Base-by-base conservation (phyloP, 2,888 invertebrate genomes). In the Zhengitettix transpicula region DNA sequence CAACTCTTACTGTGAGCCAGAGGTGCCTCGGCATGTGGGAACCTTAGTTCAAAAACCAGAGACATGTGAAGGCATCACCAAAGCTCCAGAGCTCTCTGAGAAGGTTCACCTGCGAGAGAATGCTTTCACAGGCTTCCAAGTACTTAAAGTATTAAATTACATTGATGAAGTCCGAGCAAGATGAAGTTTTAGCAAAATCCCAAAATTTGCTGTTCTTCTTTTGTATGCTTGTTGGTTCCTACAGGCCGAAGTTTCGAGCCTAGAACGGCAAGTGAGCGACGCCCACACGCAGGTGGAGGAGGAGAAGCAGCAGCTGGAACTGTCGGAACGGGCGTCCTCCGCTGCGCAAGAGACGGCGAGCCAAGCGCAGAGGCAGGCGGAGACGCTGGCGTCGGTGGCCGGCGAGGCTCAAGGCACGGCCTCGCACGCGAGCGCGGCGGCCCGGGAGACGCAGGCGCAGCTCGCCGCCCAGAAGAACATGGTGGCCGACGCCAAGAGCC, bases 401-500 rank as follows among this genome's bases (percentile, higher is more conserved):
- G 87, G 87, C 70, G 85, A 85, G 52, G 88, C 88, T 1, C 87
- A 86, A 69, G 82, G 84, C 0, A 84, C 87, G 0, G 81, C 83
- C 0, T 85, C 87, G 63, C 84, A 86, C 68, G 84, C 87, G 0
- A 81, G 83, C 62, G 84, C 85, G 65, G 83, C 87, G 0, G 81
- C 87, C 0, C 81, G 82, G 0, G 86, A 85, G 67, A 83, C 87
- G 0, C 82, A 85, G 0, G 85, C 85, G 52, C 87, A 88, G 71
- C 73, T 86, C 9, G 87, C 86, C 0, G 85, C 87, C 0, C 88
- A 88, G 67, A 85, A 84, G 42, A 81, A 85, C 52, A 87, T 87
- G 87, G 83, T 87, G 1, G 85, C 86, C 10, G 82, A 85, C 14
- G 86, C 88, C 0, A 79, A 85, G 63, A 82, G 84, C 64, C 72